These are phyloP conservation scores for Antheraea yamamai DNA, from an alignment of 2,888 invertebrate genomes.

Conservation along the genomic window DNA sequence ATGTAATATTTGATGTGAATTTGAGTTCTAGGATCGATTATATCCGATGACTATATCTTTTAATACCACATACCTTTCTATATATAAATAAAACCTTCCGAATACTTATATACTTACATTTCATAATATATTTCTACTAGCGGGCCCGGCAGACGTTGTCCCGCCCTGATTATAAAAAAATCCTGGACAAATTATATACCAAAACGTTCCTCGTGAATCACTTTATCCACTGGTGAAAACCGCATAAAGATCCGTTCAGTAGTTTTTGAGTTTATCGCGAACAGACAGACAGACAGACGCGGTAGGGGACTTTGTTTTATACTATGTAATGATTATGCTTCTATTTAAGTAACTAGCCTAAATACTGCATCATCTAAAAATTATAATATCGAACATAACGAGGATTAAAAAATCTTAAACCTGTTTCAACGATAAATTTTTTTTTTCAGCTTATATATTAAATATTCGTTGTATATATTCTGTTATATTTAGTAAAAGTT, in stretches of 20 bases:
- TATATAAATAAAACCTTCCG: background rate
- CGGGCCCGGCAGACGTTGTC: too few species aligned
- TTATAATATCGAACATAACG: background rate
- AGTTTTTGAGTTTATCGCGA: too few species aligned
- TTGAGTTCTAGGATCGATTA: background rate
- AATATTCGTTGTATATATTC: background rate
- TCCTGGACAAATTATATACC: too few species aligned
- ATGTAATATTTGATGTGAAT: background rate
- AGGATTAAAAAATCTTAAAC: background rate
- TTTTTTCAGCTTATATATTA: background rate
- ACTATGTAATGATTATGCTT: too few species aligned
- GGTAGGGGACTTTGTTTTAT: too few species aligned
- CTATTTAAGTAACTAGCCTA: conserved; percentile 2
- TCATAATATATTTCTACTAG: too few species aligned
- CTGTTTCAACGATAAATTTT: background rate
- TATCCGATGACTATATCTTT: background rate
- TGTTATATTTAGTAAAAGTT: background rate
- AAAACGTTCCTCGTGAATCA: too few species aligned
- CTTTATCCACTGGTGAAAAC: too few species aligned
- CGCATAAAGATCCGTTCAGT: too few species aligned
- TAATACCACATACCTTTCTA: background rate
- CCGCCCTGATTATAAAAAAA: too few species aligned
- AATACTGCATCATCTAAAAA: background rate
- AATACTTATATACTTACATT: background rate
- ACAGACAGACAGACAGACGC: too few species aligned